Conservation (phyloP, 2,797 vertebrate genomes). For the Falco naumanni region DNA sequence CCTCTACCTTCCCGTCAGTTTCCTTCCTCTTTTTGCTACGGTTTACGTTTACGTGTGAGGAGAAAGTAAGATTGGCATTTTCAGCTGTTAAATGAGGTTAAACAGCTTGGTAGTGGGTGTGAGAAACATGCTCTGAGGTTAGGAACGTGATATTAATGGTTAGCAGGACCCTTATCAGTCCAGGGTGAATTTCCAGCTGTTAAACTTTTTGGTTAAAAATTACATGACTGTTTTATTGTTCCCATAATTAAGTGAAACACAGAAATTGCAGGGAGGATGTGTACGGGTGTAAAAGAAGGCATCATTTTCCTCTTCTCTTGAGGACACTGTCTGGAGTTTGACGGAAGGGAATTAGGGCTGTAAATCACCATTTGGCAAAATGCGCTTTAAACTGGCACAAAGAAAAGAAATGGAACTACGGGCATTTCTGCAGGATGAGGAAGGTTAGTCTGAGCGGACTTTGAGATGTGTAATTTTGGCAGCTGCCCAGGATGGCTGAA, state of each 20-base stretch:
- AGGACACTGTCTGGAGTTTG: not conserved
- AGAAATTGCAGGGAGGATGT: not conserved
- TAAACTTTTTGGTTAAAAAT: not conserved
- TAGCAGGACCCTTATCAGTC: not conserved
- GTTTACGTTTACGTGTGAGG: not conserved
- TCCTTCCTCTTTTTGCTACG: not conserved
- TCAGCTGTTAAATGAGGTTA: constrained; percentile 38
- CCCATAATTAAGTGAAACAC: not conserved
- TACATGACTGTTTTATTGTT: not conserved
- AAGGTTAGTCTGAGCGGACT: not conserved
- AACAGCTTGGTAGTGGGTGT: constrained; percentile 26
- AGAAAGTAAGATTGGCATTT: constrained; percentile 21
- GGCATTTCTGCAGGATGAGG: not conserved
- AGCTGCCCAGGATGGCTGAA: not conserved
- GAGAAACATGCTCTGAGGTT: not conserved
- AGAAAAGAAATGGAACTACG: not conserved
- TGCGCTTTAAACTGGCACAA: not conserved
- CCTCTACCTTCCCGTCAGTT: not conserved
- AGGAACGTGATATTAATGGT: not conserved
- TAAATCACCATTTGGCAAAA: not conserved
- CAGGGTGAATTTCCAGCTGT: not conserved
- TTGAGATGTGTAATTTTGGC: not conserved
- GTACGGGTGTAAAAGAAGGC: not conserved
- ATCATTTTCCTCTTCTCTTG: not conserved
- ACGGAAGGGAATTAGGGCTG: not conserved